Conservation (phyloP, 2,113 vertebrate species). For the Triplophysa dalaica region DNA sequence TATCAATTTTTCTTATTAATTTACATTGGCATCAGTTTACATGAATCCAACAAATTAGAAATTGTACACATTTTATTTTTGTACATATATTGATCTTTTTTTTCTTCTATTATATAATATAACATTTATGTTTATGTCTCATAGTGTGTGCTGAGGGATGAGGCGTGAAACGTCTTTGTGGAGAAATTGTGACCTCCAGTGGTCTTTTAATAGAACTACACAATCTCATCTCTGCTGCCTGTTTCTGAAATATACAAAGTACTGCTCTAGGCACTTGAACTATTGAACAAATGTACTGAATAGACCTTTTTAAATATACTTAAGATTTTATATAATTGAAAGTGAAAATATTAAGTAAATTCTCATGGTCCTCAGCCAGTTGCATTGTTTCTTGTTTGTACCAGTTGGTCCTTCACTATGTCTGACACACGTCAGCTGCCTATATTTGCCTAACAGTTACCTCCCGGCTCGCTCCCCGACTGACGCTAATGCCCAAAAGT, state of each 20-base stretch:
- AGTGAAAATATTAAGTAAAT: no score
- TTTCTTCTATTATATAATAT: no score
- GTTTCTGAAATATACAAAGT: not conserved
- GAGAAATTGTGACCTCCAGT: conserved; percentile 1
- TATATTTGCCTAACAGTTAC: conserved; percentile 86
- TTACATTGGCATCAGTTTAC: no score
- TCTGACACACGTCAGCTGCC: conserved; percentile 79
- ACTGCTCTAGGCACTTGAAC: not conserved
- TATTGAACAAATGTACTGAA: not conserved
- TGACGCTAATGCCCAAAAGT: conserved; percentile 76
- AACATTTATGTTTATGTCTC: no score
- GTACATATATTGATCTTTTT: no score
- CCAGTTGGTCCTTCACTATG: conserved; percentile 83
- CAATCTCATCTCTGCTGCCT: not conserved
- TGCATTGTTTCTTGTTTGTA: conserved; percentile 56
- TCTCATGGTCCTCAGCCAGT: not conserved
- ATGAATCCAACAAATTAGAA: no score
- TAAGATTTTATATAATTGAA: no score
- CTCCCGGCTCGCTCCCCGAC: conserved; percentile 72
- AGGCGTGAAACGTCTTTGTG: not conserved
- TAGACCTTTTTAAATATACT: not conserved
- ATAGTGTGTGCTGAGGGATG: no score
- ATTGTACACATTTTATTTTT: no score
- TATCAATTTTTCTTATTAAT: no score
- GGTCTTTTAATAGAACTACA: not conserved